These are phyloP conservation scores for Sebastes ruberrimus DNA, from an alignment of 2,797 vertebrate genomes.

Conservation along the genomic window DNA sequence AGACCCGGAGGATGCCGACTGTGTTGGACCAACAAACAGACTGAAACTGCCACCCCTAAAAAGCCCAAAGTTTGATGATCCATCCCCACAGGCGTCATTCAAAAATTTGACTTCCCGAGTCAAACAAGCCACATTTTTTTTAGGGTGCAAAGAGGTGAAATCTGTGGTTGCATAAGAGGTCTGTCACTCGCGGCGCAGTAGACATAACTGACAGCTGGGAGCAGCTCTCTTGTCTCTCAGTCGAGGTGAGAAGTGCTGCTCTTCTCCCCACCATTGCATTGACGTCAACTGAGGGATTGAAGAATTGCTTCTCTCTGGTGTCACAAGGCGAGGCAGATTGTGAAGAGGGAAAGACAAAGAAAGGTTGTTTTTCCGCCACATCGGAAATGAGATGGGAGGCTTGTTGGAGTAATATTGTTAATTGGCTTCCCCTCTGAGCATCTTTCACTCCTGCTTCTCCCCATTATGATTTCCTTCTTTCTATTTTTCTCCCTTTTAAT, in stretches of 20 bases:
- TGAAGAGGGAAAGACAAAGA: not conserved
- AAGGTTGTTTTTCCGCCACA: slow-evolving; percentile 1
- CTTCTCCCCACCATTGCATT: slow-evolving; percentile 5
- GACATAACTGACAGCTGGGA: slow-evolving; percentile 36
- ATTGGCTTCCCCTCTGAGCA: slow-evolving; percentile 2
- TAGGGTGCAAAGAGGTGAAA: not conserved
- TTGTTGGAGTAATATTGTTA: not conserved
- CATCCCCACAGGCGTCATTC: not conserved
- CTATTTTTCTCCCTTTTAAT: not conserved
- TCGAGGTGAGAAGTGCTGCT: slow-evolving; percentile 38
- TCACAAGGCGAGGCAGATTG: not conserved
- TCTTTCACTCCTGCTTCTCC: not conserved
- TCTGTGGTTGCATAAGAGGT: slow-evolving; percentile 28
- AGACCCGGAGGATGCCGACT: no score
- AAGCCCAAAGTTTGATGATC: not conserved
- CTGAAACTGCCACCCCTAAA: not conserved
- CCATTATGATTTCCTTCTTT: not conserved
- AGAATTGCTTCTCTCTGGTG: slow-evolving; percentile 1
- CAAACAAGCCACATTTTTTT: not conserved
- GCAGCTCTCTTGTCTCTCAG: slow-evolving; percentile 16
- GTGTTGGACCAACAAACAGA: not conserved
- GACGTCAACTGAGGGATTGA: slow-evolving; percentile 17
- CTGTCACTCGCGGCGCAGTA: slow-evolving; percentile 5
- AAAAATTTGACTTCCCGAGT: not conserved
- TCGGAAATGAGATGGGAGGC: not conserved